phyloP scores from a whole-genome alignment of 2,888 invertebrate species.

The Scaptomyza cyrtandrae region DNA sequence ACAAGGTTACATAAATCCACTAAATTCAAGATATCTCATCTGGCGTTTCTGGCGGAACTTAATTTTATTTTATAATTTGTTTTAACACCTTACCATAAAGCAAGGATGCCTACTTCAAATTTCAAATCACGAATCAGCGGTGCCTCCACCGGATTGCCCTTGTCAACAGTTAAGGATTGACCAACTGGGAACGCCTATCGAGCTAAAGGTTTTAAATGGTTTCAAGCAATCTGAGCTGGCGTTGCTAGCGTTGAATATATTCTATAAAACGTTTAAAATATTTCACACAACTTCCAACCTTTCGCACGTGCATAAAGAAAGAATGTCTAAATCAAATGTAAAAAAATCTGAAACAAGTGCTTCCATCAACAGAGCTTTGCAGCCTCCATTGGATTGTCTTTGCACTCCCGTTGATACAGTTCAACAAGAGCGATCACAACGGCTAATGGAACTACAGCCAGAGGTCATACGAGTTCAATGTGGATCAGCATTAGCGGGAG shows the following conservation, averaged over 20 bases:
- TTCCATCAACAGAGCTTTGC: neutral
- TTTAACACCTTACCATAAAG: neutral
- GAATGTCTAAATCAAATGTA: neutral
- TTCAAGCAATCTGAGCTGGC: slow-evolving; percentile 29
- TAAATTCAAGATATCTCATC: slow-evolving; percentile 25
- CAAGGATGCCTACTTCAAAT: neutral
- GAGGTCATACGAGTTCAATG: slow-evolving; percentile 35
- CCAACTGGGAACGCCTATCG: neutral
- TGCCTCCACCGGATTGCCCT: neutral
- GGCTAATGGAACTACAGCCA: slow-evolving; percentile 1
- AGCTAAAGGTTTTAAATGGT: slow-evolving; percentile 9
- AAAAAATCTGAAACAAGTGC: no score
- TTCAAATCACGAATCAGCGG: neutral
- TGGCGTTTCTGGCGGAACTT: neutral
- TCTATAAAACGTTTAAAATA: neutral
- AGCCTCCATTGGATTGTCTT: neutral
- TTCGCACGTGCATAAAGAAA: neutral
- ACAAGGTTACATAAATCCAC: neutral
- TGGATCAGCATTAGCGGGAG: neutral
- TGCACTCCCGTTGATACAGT: slow-evolving; percentile 15
- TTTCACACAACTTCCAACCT: neutral
- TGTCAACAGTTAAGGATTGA: slow-evolving; percentile 9
- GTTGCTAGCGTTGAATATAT: neutral
- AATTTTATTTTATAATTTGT: neutral
- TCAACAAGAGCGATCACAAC: neutral